Percentiles rank a stretch among this genome's conserved stretches.
phyloP scores from a whole-genome alignment of 2,888 invertebrate species.

The Escarpia spicata region DNA sequence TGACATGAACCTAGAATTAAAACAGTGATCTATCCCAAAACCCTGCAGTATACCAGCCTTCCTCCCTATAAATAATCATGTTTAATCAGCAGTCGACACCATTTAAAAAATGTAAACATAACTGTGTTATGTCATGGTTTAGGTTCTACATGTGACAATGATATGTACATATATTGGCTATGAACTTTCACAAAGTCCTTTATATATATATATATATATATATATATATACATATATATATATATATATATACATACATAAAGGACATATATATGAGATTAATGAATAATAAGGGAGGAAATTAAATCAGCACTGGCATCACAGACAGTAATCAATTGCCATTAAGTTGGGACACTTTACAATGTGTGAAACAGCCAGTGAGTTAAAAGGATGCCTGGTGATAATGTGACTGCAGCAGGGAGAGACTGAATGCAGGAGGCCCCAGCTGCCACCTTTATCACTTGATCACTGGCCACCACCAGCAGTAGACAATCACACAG shows the following conservation, averaged over 20 bases:
- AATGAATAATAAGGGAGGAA: neutral
- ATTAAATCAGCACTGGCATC: neutral
- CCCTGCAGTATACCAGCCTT: neutral
- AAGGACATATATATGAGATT: neutral
- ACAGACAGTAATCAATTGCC: neutral
- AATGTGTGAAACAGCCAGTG: neutral
- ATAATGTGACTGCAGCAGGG: neutral
- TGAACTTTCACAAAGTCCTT: neutral
- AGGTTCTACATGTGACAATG: neutral
- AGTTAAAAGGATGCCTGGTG: neutral
- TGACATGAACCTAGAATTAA: too few species aligned
- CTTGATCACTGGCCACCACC: neutral
- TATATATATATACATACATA: too few species aligned
- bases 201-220: too few species aligned
- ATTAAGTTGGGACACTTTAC: neutral
- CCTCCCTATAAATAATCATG: neutral
- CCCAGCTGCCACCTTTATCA: slow-evolving; percentile 8
- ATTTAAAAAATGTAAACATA: neutral
- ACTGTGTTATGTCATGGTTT: neutral
- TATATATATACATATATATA: too few species aligned
- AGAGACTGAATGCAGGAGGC: neutral
- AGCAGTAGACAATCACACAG: neutral
- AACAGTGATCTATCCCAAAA: too few species aligned
- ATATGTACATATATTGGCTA: neutral
- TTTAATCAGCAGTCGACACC: neutral